Conservation (phyloP, 2,888 invertebrate genomes). For the Gastracanthus pulcherrimus region DNA sequence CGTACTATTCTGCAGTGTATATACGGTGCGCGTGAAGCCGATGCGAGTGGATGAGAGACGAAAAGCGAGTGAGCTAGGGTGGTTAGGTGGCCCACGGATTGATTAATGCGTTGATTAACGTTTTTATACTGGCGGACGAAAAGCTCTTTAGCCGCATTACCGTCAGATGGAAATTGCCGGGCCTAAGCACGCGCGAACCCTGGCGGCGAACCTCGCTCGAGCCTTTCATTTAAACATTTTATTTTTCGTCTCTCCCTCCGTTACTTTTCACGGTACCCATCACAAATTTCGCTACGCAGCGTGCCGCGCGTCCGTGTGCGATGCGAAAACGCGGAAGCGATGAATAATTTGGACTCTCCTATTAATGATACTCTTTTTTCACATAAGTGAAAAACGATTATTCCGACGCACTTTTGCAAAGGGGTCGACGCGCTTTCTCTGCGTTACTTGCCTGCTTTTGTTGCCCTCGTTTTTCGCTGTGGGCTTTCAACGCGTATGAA, state of each 20-base stretch:
- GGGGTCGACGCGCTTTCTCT: neutral
- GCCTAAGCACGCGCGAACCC: conserved; percentile 3
- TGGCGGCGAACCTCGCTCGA: neutral
- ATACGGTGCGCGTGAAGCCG: too few relatives aligned
- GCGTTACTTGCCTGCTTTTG: neutral
- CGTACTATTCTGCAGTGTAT: too few relatives aligned
- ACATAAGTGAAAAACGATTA: conserved; percentile 38
- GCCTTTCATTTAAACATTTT: conserved; percentile 42
- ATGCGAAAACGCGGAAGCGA: conserved; percentile 1
- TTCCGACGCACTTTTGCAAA: neutral
- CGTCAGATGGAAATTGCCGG: conserved; percentile 47
- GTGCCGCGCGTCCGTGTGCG: neutral
- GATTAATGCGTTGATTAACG: conserved; percentile 46
- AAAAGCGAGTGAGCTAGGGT: neutral
- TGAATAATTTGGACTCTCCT: conserved; percentile 20
- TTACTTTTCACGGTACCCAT: neutral
- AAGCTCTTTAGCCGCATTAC: conserved; percentile 53
- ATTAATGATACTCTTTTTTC: conserved; percentile 30
- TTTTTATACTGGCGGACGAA: conserved; percentile 43
- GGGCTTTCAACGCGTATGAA: neutral
- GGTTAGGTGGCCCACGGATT: neutral
- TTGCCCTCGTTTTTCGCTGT: neutral
- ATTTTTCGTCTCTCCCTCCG: neutral
- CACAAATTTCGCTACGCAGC: neutral
- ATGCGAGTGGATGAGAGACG: too few relatives aligned